Percentiles rank a stretch among this genome's conserved stretches.
These are phyloP conservation scores for Micromys minutus DNA, from an alignment of 2,113 vertebrate species.

Conservation along the genomic window DNA sequence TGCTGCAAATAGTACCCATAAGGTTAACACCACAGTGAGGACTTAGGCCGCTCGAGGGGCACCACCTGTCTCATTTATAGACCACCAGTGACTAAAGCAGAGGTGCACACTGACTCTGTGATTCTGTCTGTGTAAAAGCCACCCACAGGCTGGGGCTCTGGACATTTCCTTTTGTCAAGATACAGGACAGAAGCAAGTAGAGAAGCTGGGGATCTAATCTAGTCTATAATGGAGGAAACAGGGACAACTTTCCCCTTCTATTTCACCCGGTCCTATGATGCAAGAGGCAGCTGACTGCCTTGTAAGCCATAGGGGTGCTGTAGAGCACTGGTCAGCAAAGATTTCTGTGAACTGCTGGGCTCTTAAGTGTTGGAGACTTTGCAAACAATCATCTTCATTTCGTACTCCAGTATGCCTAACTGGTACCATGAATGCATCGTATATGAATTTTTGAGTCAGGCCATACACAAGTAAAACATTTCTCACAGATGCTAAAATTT, in stretches of 20 bases:
- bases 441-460: background rate
- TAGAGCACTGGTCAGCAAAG: background rate
- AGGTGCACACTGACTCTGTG: rapidly evolving
- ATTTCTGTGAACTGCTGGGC: background rate
- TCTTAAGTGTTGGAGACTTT: background rate
- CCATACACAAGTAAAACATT: background rate
- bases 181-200: background rate
- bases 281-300: background rate
- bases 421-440: no score
- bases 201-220: background rate
- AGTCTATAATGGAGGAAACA: background rate
- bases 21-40: background rate
- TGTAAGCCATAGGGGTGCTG: background rate
- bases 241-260: background rate
- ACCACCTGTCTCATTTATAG: background rate
- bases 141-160: background rate
- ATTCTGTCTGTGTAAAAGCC: background rate
- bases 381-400: background rate
- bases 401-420: rapidly evolving
- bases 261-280: background rate
- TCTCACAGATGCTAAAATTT: background rate
- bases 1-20: background rate
- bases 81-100: background rate
- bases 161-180: background rate
- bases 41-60: background rate